phyloP scores from a whole-genome alignment of 1,140 invertebrate species.

The Chrysomallon squamiferum region DNA sequence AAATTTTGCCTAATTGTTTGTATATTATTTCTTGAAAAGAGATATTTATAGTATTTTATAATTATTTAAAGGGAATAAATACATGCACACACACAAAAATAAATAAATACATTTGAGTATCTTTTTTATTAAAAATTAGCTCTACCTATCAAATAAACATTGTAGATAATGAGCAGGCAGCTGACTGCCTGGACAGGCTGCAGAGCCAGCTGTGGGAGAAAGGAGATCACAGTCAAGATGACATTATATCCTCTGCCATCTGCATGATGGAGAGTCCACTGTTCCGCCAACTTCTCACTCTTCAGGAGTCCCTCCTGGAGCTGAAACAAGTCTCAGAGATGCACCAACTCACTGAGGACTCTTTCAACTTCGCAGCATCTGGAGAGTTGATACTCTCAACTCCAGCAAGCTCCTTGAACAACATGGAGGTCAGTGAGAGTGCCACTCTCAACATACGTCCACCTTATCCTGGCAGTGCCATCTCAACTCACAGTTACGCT shows the following conservation, averaged over 20 bases:
- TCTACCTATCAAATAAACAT: slow-evolving; percentile 10
- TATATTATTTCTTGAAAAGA: no score
- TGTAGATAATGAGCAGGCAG: slow-evolving; percentile 67
- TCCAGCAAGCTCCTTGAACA: slow-evolving; percentile 12
- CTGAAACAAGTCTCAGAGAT: slow-evolving; percentile 44
- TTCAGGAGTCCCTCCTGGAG: slow-evolving; percentile 69
- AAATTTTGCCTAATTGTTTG: no score
- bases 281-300: slow-evolving; percentile 87
- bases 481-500: slow-evolving; percentile 39
- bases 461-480: slow-evolving; percentile 26
- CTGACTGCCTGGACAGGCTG: slow-evolving; percentile 80
- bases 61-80: no score
- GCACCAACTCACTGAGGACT: slow-evolving; percentile 42
- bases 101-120: no score
- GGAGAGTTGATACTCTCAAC: slow-evolving; percentile 45
- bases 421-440: slow-evolving; percentile 27
- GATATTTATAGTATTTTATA: no score
- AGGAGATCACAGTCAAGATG: slow-evolving; percentile 75
- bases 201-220: slow-evolving; percentile 77
- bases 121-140: not conserved
- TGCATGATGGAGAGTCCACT: slow-evolving; percentile 90
- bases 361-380: slow-evolving; percentile 45
- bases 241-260: slow-evolving; percentile 86
- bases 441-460: slow-evolving; percentile 26
- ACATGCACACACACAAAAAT: no score